Evolutionary conservation across 2,797 vertebrate species (phyloP).

Genomic region (Myotis daubentonii): DNA sequence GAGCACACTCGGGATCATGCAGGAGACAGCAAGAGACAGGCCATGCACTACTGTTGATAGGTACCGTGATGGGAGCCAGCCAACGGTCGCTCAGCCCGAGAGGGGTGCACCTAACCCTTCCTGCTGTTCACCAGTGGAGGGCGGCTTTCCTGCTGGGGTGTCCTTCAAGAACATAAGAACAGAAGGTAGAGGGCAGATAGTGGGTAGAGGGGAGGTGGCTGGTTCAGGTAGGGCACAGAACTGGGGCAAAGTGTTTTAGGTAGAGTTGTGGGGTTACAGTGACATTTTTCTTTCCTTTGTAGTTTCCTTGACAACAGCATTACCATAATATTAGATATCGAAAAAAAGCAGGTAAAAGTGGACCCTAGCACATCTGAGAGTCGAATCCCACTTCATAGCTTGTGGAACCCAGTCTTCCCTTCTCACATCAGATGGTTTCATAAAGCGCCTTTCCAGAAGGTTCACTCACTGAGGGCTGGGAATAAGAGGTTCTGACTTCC

Average conservation of each 20-base stretch:
- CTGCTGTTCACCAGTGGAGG: background rate
- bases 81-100: fast-evolving
- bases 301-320: background rate
- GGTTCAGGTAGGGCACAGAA: background rate
- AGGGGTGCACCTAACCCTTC: fast-evolving
- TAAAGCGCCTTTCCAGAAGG: background rate
- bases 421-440: background rate
- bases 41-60: fast-evolving
- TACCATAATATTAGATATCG: background rate
- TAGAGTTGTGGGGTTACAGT: background rate
- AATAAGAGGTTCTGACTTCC: background rate
- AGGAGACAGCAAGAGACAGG: background rate
- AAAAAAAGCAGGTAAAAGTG: background rate
- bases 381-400: background rate
- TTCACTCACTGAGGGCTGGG: no score
- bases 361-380: background rate
- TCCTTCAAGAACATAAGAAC: background rate
- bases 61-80: background rate
- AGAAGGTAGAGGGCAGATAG: fast-evolving
- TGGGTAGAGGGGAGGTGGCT: background rate
- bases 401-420: background rate
- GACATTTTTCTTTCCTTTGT: background rate
- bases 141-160: background rate
- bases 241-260: background rate
- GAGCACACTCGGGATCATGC: fast-evolving